Evolutionary conservation across 1,140 invertebrate genomes (phyloP).

Genomic region (Ridgeia piscesae): DNA sequence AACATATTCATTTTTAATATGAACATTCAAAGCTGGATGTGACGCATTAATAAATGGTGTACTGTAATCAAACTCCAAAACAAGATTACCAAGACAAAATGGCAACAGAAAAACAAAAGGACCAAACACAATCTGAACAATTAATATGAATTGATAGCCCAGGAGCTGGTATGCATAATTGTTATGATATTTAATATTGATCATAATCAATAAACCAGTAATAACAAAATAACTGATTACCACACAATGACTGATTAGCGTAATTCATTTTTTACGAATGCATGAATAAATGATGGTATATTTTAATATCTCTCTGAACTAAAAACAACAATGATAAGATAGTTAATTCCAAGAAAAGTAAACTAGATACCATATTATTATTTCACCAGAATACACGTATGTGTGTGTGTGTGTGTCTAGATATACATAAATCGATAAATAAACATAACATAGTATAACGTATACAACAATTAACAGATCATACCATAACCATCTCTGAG

Average conservation of each 20-base stretch:
- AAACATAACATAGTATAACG: too few relatives aligned
- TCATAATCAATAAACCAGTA: background rate
- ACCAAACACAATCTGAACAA: background rate
- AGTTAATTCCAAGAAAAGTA: background rate
- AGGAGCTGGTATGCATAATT: background rate
- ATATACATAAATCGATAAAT: too few relatives aligned
- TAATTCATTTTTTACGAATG: background rate
- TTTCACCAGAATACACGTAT: background rate
- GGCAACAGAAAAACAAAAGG: background rate
- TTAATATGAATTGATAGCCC: background rate
- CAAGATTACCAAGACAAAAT: background rate
- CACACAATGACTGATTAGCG: background rate
- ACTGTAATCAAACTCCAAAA: background rate
- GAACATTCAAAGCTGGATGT: background rate
- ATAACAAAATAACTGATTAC: background rate
- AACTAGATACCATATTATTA: background rate
- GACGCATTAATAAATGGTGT: background rate
- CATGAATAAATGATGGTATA: background rate
- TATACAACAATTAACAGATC: background rate
- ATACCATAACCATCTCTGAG: background rate
- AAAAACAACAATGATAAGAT: background rate
- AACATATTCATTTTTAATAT: background rate
- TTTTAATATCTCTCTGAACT: background rate
- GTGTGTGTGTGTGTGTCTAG: too few relatives aligned
- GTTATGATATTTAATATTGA: background rate